Conservation (phyloP, 1,140 invertebrate genomes). For the Drosophila repleta region DNA sequence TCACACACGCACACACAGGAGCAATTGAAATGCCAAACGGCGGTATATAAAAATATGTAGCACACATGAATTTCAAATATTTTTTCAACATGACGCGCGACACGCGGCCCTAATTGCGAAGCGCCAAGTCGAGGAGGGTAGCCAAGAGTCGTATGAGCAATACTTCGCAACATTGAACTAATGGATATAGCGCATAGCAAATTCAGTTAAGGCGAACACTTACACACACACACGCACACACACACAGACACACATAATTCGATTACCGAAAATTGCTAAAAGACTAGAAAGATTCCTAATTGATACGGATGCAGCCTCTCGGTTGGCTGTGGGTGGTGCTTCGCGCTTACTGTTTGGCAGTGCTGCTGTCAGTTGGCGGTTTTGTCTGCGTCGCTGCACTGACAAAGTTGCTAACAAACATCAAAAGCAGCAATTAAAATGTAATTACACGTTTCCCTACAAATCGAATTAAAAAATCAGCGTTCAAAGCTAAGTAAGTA, state of each 20-base stretch:
- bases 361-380: conserved; percentile 9
- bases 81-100: conserved; percentile 67
- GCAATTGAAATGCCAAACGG: conserved; percentile 73
- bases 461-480: conserved; percentile 83
- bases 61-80: conserved; percentile 77
- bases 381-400: conserved; percentile 37
- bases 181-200: conserved; percentile 50
- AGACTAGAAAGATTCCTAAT: conserved; percentile 54
- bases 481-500: conserved; percentile 71
- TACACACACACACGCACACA: conserved; percentile 20
- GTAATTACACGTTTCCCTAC: conserved; percentile 78
- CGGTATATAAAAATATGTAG: conserved; percentile 58
- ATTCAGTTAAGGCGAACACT: conserved; percentile 39
- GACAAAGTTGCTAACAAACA: conserved; percentile 79
- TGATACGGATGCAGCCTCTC: conserved; percentile 41
- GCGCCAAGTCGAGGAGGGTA: background rate
- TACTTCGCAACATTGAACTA: conserved; percentile 80
- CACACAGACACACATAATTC: conserved; percentile 58
- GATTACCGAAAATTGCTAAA: conserved; percentile 45
- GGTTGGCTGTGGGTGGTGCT: background rate
- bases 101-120: conserved; percentile 73
- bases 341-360: background rate
- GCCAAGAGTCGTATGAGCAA: conserved; percentile 57
- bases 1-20: conserved; percentile 43
- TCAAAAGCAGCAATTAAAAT: conserved; percentile 82